These are phyloP conservation scores for Temnothorax rugatulus DNA, from an alignment of 2,888 invertebrate species.

Conservation along the genomic window DNA sequence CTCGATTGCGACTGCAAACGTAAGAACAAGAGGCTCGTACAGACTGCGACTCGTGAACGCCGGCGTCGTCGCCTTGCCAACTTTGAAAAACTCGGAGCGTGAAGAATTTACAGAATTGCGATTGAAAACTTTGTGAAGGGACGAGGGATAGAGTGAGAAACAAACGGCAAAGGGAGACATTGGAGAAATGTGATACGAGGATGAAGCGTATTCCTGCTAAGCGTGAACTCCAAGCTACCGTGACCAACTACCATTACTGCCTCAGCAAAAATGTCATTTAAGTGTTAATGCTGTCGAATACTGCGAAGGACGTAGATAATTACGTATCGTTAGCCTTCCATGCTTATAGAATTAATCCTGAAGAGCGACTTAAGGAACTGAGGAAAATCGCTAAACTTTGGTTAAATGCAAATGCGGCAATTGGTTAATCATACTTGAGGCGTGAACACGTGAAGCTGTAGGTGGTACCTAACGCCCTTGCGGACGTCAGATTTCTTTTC, in stretches of 20 bases:
- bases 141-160: not conserved
- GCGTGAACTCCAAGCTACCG: constrained; percentile 48
- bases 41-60: not conserved
- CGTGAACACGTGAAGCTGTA: constrained; percentile 74
- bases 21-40: constrained; percentile 32
- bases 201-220: constrained; percentile 44
- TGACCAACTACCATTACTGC: constrained; percentile 47
- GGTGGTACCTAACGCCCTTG: constrained; percentile 70
- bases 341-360: constrained; percentile 40
- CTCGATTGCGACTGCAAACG: constrained; percentile 87
- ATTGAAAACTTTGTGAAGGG: constrained; percentile 21
- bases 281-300: constrained; percentile 33
- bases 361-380: constrained; percentile 36
- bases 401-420: constrained; percentile 54
- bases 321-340: constrained; percentile 41
- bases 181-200: not conserved
- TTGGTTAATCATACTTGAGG: constrained; percentile 67
- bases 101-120: constrained; percentile 28
- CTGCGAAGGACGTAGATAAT: constrained; percentile 9
- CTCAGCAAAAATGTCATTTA: constrained; percentile 32
- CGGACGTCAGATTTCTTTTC: constrained; percentile 62
- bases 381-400: constrained; percentile 33
- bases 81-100: constrained; percentile 26
- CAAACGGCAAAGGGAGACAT: not conserved
- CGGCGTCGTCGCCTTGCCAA: constrained; percentile 11